Base-by-base conservation (phyloP, 2,797 vertebrate species). In the Melanotaenia boesemani region DNA sequence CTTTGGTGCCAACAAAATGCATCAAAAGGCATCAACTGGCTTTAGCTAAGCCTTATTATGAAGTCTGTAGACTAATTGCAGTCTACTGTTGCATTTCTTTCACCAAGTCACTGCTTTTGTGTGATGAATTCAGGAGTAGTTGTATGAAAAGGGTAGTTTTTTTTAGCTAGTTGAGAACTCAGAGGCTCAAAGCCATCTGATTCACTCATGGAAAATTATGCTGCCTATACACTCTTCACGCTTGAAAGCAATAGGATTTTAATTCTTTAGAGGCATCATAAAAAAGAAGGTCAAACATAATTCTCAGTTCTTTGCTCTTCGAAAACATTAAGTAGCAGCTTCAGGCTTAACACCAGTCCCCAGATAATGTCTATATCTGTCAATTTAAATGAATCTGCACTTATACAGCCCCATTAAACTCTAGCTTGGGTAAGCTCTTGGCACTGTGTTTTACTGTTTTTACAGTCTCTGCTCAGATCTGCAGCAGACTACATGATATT, bases 271-370 rank as follows among this genome's bases (percentile, higher is more conserved):
- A 82, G 76, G 74, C 32, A 67, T 66, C 57, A 41, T 63, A 77
- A 81, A 56, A 50, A 63, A 57, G 63, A 76, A 82, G 71, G 77
- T 71, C 72, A 86, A 81, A 75, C 55, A 41, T 44, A 61, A 78
- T 62, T 78, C 67, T 75, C 63, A 65, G 48, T 39, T 67, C 46
- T 63, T 72, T 70, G 65, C 46, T 72, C 56, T 58, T 36, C 36
- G 48, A 67, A 60, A 78, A 76, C 48, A 67, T 72, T 41, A 66
- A 72, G 26, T 6, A 69, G 44, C 39, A 66, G 67, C 64, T 70
- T 74, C 58, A 30, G 65, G 69, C 65, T 66, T 48, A 28, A 39
- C 32, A 58, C 41, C 46, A 39, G 20, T 24, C 15, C 55, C 10
- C 22, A 24, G 55, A 50, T 48, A n/a, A 54, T 60, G 63, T 50